Evolutionary conservation across 2,113 vertebrate species (phyloP).

Genomic region (Dinomys branickii): DNA sequence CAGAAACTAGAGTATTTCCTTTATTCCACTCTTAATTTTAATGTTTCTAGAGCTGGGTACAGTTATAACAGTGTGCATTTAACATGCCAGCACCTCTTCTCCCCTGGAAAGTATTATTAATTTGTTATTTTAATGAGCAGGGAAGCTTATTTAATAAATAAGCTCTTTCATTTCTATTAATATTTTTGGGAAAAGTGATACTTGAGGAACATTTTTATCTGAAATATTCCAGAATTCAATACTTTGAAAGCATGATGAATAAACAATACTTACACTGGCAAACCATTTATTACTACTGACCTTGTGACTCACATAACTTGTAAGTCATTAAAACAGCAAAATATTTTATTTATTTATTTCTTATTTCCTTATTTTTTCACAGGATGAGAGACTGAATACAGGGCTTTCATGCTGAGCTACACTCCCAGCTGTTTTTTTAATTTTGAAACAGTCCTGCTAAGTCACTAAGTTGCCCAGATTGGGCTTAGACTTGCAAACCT

Average conservation of each 20-base stretch:
- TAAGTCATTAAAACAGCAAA: background rate
- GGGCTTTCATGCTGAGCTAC: background rate
- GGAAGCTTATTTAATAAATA: background rate
- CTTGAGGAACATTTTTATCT: background rate
- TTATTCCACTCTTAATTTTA: background rate
- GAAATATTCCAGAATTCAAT: conserved; percentile 28
- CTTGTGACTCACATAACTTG: background rate
- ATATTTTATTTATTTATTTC: background rate
- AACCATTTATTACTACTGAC: background rate
- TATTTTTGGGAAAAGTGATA: background rate
- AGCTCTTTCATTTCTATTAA: background rate
- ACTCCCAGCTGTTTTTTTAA: background rate
- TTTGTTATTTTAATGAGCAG: background rate
- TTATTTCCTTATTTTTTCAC: background rate
- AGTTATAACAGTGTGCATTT: background rate
- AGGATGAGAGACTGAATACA: background rate
- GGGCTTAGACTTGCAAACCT: background rate
- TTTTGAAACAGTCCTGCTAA: background rate
- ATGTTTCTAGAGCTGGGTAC: background rate
- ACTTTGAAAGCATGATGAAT: background rate
- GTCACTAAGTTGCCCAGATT: background rate
- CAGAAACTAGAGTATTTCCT: background rate
- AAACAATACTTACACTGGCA: background rate
- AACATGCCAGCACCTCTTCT: background rate
- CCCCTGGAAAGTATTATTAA: background rate